Percentiles rank a stretch among this genome's conserved stretches.
These are phyloP conservation scores for Formica exsecta DNA, from an alignment of 1,140 invertebrate genomes.

Conservation along the genomic window DNA sequence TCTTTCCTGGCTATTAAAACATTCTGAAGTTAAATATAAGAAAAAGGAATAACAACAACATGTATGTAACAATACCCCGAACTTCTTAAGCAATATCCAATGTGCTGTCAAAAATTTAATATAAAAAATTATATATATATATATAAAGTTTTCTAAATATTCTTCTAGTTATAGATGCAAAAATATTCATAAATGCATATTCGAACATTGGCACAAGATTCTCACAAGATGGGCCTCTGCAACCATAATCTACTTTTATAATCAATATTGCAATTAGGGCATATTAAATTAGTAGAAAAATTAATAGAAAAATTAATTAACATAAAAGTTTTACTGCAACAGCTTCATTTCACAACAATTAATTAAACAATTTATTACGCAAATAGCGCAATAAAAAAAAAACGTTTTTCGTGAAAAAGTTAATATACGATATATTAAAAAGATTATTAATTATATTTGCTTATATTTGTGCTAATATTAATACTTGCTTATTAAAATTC, in stretches of 20 bases:
- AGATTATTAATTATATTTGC: neutral
- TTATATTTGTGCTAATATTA: neutral
- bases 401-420: slow-evolving; percentile 41
- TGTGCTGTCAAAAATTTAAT: neutral
- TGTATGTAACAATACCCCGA: neutral
- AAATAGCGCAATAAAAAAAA: slow-evolving; percentile 22
- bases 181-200: slow-evolving; percentile 24
- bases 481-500: neutral
- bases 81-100: slow-evolving; percentile 11
- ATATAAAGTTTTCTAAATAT: neutral
- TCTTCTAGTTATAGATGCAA: neutral
- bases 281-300: slow-evolving; percentile 15
- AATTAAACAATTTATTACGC: slow-evolving; percentile 40
- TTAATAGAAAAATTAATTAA: slow-evolving; percentile 30
- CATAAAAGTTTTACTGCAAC: slow-evolving; percentile 23
- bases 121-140: neutral
- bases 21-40: slow-evolving; percentile 10
- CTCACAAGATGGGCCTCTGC: slow-evolving; percentile 15
- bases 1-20: slow-evolving; percentile 14
- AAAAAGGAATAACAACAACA: neutral
- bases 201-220: slow-evolving; percentile 16
- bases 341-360: slow-evolving; percentile 28
- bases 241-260: slow-evolving; percentile 33
- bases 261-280: slow-evolving; percentile 13
- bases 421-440: neutral